These are phyloP conservation scores for Synergus gifuensis DNA, from an alignment of 2,888 invertebrate genomes.

Conservation along the genomic window DNA sequence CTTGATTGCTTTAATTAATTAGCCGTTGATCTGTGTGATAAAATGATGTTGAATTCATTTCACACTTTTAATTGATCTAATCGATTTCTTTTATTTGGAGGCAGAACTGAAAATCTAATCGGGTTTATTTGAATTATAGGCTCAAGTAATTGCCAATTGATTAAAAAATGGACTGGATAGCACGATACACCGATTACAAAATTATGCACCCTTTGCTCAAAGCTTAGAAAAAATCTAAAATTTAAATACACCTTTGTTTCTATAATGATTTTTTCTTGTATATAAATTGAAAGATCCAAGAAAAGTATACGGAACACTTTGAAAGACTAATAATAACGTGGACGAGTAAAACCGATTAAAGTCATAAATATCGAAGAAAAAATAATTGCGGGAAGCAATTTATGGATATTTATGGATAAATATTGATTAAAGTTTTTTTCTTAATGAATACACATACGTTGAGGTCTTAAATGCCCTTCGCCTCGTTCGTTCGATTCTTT, in stretches of 20 bases:
- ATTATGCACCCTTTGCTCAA: too few relatives aligned
- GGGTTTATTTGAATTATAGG: too few relatives aligned
- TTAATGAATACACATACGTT: conserved; percentile 2
- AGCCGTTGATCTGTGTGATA: conserved; percentile 24
- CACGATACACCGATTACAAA: too few relatives aligned
- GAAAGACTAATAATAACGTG: conserved; percentile 2
- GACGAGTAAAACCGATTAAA: neutral
- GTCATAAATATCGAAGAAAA: neutral
- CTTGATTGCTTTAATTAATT: conserved; percentile 28
- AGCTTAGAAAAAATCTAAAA: neutral
- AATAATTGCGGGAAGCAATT: conserved; percentile 15
- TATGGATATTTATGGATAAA: conserved; percentile 16
- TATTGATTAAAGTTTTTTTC: neutral
- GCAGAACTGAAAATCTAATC: neutral
- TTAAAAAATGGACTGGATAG: too few relatives aligned
- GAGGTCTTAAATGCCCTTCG: conserved; percentile 2
- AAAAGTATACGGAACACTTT: neutral
- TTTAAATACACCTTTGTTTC: neutral
- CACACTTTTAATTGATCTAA: conserved; percentile 28
- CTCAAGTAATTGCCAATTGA: too few relatives aligned
- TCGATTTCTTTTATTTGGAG: neutral
- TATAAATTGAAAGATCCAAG: neutral
- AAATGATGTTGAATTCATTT: conserved; percentile 6
- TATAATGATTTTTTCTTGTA: neutral
- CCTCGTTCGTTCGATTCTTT: conserved; percentile 22